Base-by-base conservation (phyloP, 2,888 invertebrate species). In the Odontomyia ornata region DNA sequence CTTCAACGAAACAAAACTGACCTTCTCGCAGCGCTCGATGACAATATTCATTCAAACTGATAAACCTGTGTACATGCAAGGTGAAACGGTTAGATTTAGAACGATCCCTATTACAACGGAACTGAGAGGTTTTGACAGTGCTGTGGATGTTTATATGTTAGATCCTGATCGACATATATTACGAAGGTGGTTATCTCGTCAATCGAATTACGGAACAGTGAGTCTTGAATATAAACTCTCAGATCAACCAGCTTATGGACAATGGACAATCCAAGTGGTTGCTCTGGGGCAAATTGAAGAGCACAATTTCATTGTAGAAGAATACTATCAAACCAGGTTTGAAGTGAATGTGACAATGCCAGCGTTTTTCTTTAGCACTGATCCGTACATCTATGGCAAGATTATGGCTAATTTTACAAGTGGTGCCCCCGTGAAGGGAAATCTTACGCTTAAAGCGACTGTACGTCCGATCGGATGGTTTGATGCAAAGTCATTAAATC, bases 281-380 rank as follows among this genome's bases (percentile, higher is more conserved):
- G 97, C 97, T 0, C 93, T 95, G 84, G 95, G 95, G 0, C 96
- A 97, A 86, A 88, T 92, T 1, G 97, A 98, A 86, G 94, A 95
- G 84, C 91, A 94, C 52, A 90, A 91, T 75, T 97, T 97, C 87
- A 86, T 92, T 7, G 97, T 98, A 0, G 96, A 97, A 85, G 97
- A 98, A 88, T 98, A 97, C 87, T 97, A 97, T 86, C 96, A 96
- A 86, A 96, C 97, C 0, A 89, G 97, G 81, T 97, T 95, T 84
- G 97, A 98, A 89, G 93, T 93, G 57, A 98, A 98, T 86, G 96
- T 98, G 0, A 97, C 96, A 0, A 96, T 97, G 93, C 95, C 97
- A 0, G 94, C 97, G 0, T 97, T 96, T 86, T 95, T 98, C 88
- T 94, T 97, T 85, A 94, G 94, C 82, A 93, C 93, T 25, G 96